A percentile compares a stretch with the other conserved stretches of the same genome.
phyloP scores from a whole-genome alignment of 2,113 vertebrate genomes.

The Heterochromis multidens region DNA sequence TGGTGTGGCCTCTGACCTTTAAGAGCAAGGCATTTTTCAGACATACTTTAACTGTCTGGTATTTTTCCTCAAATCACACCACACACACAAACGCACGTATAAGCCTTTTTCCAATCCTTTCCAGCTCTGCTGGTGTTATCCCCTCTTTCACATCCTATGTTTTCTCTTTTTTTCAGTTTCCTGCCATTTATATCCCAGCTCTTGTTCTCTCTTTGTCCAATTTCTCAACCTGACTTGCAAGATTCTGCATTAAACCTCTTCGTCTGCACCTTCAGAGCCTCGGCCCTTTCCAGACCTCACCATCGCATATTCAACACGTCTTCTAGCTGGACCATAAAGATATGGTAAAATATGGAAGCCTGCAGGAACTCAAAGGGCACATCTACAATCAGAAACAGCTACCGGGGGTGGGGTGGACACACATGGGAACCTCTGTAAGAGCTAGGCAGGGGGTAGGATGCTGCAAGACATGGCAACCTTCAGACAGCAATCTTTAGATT shows the following conservation, averaged over 20 bases:
- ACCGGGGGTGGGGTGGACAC: constrained; percentile 7
- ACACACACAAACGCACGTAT: not conserved
- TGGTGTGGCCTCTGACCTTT: constrained; percentile 38
- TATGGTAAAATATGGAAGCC: constrained; percentile 73
- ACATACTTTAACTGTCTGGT: not conserved
- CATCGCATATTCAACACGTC: constrained; percentile 42
- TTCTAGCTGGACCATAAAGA: constrained; percentile 27
- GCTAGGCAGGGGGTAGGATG: not conserved
- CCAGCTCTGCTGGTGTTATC: not conserved
- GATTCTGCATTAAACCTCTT: not conserved
- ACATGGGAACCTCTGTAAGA: constrained; percentile 19
- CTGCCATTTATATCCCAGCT: not conserved
- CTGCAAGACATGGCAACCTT: constrained; percentile 26
- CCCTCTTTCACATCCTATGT: not conserved
- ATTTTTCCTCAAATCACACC: not conserved
- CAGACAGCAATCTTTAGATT: constrained; percentile 29
- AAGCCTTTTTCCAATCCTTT: not conserved
- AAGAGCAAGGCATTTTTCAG: constrained; percentile 1
- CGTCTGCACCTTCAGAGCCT: not conserved
- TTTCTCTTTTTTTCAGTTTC: not conserved
- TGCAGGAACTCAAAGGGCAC: constrained; percentile 51
- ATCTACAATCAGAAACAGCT: constrained; percentile 39
- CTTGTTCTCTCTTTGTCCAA: not conserved
- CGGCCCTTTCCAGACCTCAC: not conserved
- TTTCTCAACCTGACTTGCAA: not conserved